Base-by-base conservation (phyloP, 2,888 invertebrate species). In the Melieria omissa region DNA sequence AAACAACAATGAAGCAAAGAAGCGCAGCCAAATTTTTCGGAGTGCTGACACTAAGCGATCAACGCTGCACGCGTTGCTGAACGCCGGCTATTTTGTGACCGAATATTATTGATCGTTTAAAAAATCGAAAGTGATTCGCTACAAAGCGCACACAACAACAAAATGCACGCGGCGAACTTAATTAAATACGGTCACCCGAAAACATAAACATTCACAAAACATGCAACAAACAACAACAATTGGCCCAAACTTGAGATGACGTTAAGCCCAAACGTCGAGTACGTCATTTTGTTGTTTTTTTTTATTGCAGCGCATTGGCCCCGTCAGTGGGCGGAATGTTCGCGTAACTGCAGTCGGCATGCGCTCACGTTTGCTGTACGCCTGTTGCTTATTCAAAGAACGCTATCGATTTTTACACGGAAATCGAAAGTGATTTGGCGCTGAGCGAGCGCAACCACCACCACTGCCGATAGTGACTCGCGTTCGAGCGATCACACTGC, bases 371-470 rank as follows among this genome's bases (percentile, higher is more conserved):
- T 9, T 70, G 57, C 79, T 82, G 83, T 5, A 72, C 71, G 76
- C 83, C 84, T 81, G 79, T 58, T 79, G 67, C 73, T 60, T 75
- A 80, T 78, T 77, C 83, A 82, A 83, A 83, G 80, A 78, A 77
- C 75, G 80, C 81, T 83, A 80, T 83, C 83, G 83, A 83, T 84
- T 83, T 83, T 84, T 83, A 82, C 82, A 80, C 81, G 79, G 81
- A 82, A 82, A 83, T 78, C 80, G 83, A 83, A 82, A 82, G 84
- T 82, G 80, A 69, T 60, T 68, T 66, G 67, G 12, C 3, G 14
- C 49, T 6, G 16, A 16, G 14, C 29, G 14, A 12, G 4, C 8
- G 14, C 29, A n/a, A 46, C 29, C 46, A 47, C 61, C 63, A 49
- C 60, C 49, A 54, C 52, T 16, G 14, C 12, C 45, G 9, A 41